Conservation (phyloP, 2,113 vertebrate species). For the Saccopteryx leptura region DNA sequence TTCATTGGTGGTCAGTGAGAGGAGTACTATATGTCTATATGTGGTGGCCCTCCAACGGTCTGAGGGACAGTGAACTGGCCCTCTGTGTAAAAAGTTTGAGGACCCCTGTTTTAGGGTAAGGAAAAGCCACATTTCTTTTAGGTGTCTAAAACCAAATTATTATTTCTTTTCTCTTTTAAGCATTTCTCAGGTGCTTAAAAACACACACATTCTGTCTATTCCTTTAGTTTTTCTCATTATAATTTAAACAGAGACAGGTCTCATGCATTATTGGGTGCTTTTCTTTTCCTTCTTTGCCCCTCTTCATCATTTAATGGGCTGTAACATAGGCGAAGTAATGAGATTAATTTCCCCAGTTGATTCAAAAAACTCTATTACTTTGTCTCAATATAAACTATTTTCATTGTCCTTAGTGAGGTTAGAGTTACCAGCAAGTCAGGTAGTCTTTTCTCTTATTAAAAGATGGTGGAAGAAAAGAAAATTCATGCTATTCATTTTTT, state of each 20-base stretch:
- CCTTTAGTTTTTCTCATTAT: neutral
- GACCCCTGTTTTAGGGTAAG: conserved; percentile 4
- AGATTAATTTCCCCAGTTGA: neutral
- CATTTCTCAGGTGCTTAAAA: neutral
- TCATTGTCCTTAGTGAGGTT: conserved; percentile 14
- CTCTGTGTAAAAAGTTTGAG: too few relatives aligned
- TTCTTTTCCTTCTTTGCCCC: neutral
- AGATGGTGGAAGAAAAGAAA: neutral
- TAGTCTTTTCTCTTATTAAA: conserved; percentile 37
- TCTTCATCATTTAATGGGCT: neutral
- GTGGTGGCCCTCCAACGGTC: too few relatives aligned
- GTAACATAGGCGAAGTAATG: neutral
- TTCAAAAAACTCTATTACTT: neutral
- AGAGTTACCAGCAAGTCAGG: neutral
- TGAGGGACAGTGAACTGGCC: too few relatives aligned
- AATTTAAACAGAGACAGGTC: conserved; percentile 35
- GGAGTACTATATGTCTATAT: too few relatives aligned
- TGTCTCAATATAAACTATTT: conserved; percentile 24
- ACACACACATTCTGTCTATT: neutral
- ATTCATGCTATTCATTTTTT: conserved; percentile 43
- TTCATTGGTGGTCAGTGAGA: too few relatives aligned
- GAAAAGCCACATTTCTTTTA: neutral
- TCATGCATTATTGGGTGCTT: neutral
- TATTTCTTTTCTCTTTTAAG: conserved; percentile 23
- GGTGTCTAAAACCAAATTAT: neutral